These are phyloP conservation scores for Phalacrocorax carbo DNA, from an alignment of 2,113 vertebrate genomes.

Conservation along the genomic window DNA sequence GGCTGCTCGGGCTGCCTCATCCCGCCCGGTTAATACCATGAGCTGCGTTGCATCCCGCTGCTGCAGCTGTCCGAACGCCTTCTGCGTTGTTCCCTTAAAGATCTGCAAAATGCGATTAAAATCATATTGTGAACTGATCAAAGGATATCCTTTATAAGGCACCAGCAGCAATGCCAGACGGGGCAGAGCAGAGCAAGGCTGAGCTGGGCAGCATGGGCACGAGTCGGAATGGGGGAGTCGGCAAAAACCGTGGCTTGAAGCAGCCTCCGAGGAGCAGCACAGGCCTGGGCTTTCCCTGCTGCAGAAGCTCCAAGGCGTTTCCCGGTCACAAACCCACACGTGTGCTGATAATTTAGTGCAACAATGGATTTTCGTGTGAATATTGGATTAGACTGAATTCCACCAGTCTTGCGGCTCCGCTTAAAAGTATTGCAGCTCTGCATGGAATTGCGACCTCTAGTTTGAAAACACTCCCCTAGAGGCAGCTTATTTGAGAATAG, in stretches of 20 bases:
- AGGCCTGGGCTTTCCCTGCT: background rate
- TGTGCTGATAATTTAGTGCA: background rate
- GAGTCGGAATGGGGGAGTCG: accelerated
- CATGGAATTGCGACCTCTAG: background rate
- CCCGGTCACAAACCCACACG: accelerated
- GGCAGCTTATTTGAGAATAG: background rate
- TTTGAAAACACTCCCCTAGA: background rate
- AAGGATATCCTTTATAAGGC: too few species aligned
- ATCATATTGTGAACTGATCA: too few species aligned
- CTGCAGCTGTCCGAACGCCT: background rate
- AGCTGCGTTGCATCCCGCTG: background rate
- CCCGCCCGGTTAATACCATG: accelerated
- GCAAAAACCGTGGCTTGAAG: background rate
- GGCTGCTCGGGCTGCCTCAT: background rate
- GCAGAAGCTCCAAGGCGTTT: background rate
- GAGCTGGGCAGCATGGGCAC: background rate
- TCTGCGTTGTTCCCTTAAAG: background rate
- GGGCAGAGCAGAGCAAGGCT: background rate
- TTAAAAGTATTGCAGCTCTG: background rate
- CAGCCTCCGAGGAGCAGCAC: background rate
- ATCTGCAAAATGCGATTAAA: background rate
- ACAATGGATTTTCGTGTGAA: background rate
- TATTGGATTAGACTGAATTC: background rate
- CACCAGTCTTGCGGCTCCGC: background rate
- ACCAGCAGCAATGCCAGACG: background rate